Base-by-base conservation (phyloP, 2,113 vertebrate species). In the Hypanus sabinus region DNA sequence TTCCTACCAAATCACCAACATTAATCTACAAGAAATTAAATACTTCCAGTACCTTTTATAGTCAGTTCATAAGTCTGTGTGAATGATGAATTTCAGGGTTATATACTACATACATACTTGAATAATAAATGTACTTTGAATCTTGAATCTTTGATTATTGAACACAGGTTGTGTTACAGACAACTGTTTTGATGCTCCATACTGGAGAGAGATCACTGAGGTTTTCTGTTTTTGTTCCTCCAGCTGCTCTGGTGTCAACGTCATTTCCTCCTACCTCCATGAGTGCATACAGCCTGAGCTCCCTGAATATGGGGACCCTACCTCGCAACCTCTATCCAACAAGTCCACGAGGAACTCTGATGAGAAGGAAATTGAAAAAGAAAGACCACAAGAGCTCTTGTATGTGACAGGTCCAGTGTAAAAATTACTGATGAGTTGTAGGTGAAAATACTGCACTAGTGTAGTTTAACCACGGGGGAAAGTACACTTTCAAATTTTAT, bases 331-430 rank as follows among this genome's bases (percentile, higher is more conserved):
- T 98, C 96, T 99, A 99, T 96, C 98, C 98, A 94, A 99, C 97
- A 27, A 99, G 99, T 95, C 98, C 98, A 0, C 97, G 98, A 62
- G 98, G 98, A 95, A 99, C 98, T 87, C 96, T 99, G 97, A 98
- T 99, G 98, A 98, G 98, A 96, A 97, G 98, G 96, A 98, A 98
- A 96, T 97, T 97, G 96, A 99, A 99, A 97, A 99, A 99, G 97
- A 99, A 99, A 96, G 99, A 99, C 96, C 99, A 99, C 96, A 99
- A 99, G 96, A 99, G 99, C 95, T 99, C 98, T 95, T 65, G 99
- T 99, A 98, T 96, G 98, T 98, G 94, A 94, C 30, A 7, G 11
- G 55, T 94, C 46, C 76, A 36, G 8, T 94, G 73, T 77, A 94
- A 80, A 94, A 8, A 79, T 77, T 76, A 77, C 75, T 60, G 38